Evolutionary conservation across 2,113 vertebrate genomes (phyloP).

Genomic region (Thermophis baileyi): DNA sequence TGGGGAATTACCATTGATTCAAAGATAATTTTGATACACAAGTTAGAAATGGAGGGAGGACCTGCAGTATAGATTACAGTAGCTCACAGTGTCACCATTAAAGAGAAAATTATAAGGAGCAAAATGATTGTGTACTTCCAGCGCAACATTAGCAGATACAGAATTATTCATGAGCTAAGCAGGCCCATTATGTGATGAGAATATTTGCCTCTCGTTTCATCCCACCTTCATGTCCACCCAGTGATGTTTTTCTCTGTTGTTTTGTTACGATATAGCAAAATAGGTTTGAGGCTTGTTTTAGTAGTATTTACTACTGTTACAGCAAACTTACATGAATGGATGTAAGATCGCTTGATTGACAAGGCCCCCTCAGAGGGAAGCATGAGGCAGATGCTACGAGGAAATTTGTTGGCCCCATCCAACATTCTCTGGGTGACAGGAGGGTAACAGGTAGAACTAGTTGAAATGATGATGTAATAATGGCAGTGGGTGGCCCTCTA

Average conservation of each 20-base stretch:
- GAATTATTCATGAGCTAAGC: neutral
- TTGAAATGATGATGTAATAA: neutral
- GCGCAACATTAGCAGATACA: neutral
- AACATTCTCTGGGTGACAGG: neutral
- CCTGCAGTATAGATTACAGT: neutral
- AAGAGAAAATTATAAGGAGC: neutral
- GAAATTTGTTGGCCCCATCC: neutral
- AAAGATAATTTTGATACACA: neutral
- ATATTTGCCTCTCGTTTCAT: neutral
- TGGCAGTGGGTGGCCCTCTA: too few relatives aligned
- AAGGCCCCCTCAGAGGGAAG: neutral
- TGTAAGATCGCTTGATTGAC: neutral
- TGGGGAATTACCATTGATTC: neutral
- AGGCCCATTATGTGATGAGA: neutral
- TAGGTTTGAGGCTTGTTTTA: neutral
- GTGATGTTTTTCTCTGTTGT: neutral
- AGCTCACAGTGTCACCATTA: neutral
- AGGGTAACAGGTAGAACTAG: neutral
- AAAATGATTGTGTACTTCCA: neutral
- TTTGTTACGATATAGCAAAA: neutral
- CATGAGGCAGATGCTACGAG: neutral
- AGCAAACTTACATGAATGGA: neutral
- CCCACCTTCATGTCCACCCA: neutral
- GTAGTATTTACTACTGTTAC: neutral
- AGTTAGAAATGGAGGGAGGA: neutral